Evolutionary conservation across 2,797 vertebrate species (phyloP), one percentile per base, ranked within the genome.

Genomic region (Pteronotus mesoamericanus): DNA sequence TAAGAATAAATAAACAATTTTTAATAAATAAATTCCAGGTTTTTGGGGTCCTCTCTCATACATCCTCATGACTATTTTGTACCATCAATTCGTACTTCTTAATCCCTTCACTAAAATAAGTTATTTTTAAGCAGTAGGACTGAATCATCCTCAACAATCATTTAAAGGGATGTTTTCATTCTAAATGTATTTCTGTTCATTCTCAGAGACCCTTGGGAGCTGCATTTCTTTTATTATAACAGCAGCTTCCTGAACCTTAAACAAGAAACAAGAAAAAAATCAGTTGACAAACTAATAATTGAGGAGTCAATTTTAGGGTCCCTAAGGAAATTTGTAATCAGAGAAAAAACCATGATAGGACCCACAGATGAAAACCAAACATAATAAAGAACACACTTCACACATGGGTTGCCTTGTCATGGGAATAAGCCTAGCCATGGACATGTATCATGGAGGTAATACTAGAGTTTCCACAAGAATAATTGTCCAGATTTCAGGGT

Each of bases 51-150:
- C 57, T 22, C 57, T 57, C 57, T 59, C 57, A 61, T 61, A 64
- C 12, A 64, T 64, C 32, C 15, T n/a, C 32, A n/a, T 64, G 6
- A n/a, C 61, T 64, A 64, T n/a, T 64, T 64, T n/a, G 61, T 64
- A 64, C 32, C 64, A 61, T 61, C 66, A 39, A 39, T 34, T 37
- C 69, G 9, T 37, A 39, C 34, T 37, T 69, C 34, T 39, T 69
- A 37, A 37, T 69, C 34, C 34, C 19, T 69, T 69, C 66, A 69
- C 34, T 69, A 69, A 69, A 69, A 22, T 64, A 64, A 64, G 14
- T 39, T 87, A 53, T 82, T 97, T 92, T 79, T 46, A 39, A 84
- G 29, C n/a, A 68, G 34, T 39, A 78, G 46, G 68, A 44, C 10
- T 18, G 44, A 95, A 51, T 55, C n/a, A 71, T 32, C 29, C 75